phyloP scores from a whole-genome alignment of 1,140 invertebrate species.

The Coenobita brevimanus region DNA sequence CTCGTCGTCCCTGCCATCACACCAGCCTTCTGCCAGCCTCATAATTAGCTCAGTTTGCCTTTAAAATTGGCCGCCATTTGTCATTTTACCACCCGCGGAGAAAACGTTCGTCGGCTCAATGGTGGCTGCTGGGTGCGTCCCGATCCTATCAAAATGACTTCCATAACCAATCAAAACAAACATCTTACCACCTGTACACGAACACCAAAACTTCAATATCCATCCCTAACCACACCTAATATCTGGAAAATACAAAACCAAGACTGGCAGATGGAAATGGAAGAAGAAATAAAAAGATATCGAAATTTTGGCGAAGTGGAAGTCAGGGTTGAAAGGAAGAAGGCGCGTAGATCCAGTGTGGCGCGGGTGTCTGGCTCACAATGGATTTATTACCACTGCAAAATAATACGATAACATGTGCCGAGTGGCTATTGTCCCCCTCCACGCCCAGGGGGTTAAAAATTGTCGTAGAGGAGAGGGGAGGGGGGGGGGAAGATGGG shows the following conservation, averaged over 20 bases:
- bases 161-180: not conserved
- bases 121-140: constrained; percentile 3
- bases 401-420: constrained; percentile 60
- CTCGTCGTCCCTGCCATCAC: constrained; percentile 2
- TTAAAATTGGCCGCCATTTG: constrained; percentile 56
- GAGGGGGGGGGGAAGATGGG: not conserved
- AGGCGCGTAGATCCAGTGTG: constrained; percentile 27
- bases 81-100: constrained; percentile 56
- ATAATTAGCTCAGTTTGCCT: constrained; percentile 57
- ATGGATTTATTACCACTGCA: constrained; percentile 58
- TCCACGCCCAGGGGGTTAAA: not conserved
- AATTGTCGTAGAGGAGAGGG: not conserved
- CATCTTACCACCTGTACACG: not conserved
- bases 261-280: not conserved
- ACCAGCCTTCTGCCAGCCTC: not conserved
- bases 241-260: no score
- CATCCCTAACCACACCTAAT: no score
- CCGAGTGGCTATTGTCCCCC: not conserved
- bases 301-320: not conserved
- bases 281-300: no score
- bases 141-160: not conserved
- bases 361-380: not conserved
- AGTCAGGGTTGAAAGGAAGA: not conserved
- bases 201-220: not conserved
- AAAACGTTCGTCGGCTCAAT: constrained; percentile 40